Conservation (phyloP, 1,140 invertebrate species). For the Micrasema longulum region DNA sequence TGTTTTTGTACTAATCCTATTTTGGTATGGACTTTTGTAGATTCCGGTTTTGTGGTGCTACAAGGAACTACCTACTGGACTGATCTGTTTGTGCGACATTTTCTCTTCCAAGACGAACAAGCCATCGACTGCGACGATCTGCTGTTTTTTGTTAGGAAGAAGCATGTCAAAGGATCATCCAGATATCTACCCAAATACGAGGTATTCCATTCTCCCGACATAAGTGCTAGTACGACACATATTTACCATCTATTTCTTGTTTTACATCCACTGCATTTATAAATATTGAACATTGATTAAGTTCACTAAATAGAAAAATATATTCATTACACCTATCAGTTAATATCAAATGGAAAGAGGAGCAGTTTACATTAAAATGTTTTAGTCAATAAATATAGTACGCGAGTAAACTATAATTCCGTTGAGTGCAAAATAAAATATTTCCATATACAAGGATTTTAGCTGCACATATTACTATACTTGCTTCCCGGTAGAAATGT, state of each 20-base stretch:
- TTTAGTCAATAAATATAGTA: no score
- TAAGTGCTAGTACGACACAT: conserved; percentile 11
- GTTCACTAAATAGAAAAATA: conserved; percentile 28
- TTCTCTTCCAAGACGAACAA: conserved; percentile 85
- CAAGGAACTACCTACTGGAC: conserved; percentile 96
- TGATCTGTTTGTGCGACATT: conserved; percentile 94
- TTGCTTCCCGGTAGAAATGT: no score
- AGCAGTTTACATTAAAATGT: neutral
- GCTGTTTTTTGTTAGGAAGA: conserved; percentile 95
- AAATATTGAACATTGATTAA: conserved; percentile 25
- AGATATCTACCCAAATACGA: conserved; percentile 90
- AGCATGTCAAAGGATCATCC: conserved; percentile 86
- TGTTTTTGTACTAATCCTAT: neutral
- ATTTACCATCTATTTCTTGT: no score
- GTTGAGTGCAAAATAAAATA: no score
- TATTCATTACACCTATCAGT: conserved; percentile 22
- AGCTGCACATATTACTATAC: no score
- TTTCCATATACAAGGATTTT: no score
- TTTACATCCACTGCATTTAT: conserved; percentile 2
- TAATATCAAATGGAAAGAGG: conserved; percentile 15
- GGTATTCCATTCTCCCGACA: conserved; percentile 67
- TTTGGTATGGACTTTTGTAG: conserved; percentile 63
- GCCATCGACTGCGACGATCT: conserved; percentile 94
- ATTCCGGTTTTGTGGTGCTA: conserved; percentile 89
- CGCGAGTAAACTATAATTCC: no score